These are phyloP conservation scores for Apostichopus japonicus DNA, from an alignment of 35 echinoderm and acorn worm species.

Conservation along the genomic window DNA sequence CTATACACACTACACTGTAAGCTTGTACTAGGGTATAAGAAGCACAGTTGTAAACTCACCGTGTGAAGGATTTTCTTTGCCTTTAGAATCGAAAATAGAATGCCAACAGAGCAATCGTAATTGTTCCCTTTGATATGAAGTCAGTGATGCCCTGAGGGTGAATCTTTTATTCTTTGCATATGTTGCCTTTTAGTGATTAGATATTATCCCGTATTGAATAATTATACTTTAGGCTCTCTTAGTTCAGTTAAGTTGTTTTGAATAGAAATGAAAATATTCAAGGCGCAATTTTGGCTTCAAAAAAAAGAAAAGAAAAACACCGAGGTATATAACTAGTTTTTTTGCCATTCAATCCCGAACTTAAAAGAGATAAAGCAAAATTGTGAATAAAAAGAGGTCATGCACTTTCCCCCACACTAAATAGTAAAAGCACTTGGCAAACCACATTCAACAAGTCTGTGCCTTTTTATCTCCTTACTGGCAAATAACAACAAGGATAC, in stretches of 20 bases:
- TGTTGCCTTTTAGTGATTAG: background rate
- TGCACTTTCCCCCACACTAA: background rate
- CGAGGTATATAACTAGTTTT: background rate
- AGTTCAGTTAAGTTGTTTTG: conserved; percentile 23
- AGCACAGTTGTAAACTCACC: too few species aligned
- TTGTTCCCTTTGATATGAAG: background rate
- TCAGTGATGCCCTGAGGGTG: background rate
- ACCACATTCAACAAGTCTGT: background rate
- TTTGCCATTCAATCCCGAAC: too few species aligned
- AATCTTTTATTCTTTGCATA: background rate
- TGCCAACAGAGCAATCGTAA: background rate
- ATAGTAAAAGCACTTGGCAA: background rate
- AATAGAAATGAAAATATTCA: conserved; percentile 5
- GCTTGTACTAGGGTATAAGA: too few species aligned
- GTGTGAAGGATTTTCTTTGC: background rate
- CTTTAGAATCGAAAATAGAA: conserved; percentile 1
- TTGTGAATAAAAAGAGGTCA: background rate
- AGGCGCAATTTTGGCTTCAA: background rate
- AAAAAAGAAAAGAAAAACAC: background rate
- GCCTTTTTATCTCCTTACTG: background rate
- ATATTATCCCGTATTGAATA: conserved; percentile 19
- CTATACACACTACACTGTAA: too few species aligned
- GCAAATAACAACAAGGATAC: background rate
- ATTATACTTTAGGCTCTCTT: background rate
- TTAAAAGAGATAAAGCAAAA: too few species aligned